phyloP scores from a whole-genome alignment of 2,113 vertebrate species.

The Ptychochromis oligacanthus region DNA sequence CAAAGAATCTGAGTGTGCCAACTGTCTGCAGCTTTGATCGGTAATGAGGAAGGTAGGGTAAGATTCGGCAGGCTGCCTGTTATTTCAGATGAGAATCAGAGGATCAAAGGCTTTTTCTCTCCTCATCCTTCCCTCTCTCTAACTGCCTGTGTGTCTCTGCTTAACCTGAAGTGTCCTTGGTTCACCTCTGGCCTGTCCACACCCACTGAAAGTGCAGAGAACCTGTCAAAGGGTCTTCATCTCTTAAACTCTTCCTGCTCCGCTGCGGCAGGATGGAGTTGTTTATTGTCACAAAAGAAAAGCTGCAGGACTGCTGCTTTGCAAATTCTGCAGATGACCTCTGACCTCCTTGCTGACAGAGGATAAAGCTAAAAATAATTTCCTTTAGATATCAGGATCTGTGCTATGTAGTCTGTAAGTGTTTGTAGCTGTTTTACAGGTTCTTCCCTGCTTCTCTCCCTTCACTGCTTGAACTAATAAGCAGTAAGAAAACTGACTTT shows the following conservation, averaged over 20 bases:
- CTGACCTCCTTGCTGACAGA: not conserved
- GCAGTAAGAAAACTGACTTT: not conserved
- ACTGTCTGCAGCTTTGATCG: slow-evolving; percentile 53
- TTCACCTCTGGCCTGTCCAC: slow-evolving; percentile 42
- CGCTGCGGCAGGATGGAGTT: not conserved
- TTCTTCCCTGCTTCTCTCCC: not conserved
- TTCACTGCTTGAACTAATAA: not conserved
- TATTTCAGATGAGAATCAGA: slow-evolving; percentile 54
- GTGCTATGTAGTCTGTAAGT: not conserved
- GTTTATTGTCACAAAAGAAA: not conserved
- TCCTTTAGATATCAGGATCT: not conserved
- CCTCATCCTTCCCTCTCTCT: not conserved
- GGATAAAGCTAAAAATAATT: not conserved
- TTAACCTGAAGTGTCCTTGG: slow-evolving; percentile 23
- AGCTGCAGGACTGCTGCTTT: not conserved
- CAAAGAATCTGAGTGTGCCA: not conserved
- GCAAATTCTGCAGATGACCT: slow-evolving; percentile 10
- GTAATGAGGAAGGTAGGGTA: slow-evolving; percentile 54
- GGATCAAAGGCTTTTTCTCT: slow-evolving; percentile 51
- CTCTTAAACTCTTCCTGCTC: not conserved
- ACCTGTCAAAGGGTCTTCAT: slow-evolving; percentile 27
- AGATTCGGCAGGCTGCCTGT: slow-evolving; percentile 39
- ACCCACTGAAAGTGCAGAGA: slow-evolving; percentile 18
- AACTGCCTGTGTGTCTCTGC: slow-evolving; percentile 11
- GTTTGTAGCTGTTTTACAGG: not conserved